phyloP scores from a whole-genome alignment of 1,140 invertebrate species.

The Drosophila obscura region DNA sequence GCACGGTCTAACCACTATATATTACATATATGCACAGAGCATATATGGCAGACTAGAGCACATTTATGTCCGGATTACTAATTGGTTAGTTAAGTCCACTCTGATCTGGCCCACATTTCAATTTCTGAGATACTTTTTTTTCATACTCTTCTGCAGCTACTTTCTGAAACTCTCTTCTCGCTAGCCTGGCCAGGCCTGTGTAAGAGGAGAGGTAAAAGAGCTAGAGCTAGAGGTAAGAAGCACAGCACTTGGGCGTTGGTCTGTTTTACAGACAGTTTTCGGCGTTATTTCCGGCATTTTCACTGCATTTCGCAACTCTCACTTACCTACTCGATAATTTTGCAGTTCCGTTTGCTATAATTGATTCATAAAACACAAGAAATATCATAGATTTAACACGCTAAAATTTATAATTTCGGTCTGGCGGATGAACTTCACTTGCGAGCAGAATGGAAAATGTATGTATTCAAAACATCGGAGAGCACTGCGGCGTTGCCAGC shows the following conservation, averaged over 20 bases:
- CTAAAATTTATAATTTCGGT: constrained; percentile 72
- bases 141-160: constrained; percentile 24
- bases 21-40: neutral
- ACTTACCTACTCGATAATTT: constrained; percentile 78
- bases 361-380: constrained; percentile 76
- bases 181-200: neutral
- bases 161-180: constrained; percentile 29
- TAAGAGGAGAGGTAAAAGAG: no score
- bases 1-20: constrained; percentile 4
- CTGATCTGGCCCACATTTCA: constrained; percentile 58
- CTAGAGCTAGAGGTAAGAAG: no score
- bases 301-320: constrained; percentile 43
- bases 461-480: constrained; percentile 71
- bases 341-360: constrained; percentile 63
- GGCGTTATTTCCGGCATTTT: constrained; percentile 35
- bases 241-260: constrained; percentile 67
- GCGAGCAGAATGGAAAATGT: constrained; percentile 76
- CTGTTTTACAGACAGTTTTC: constrained; percentile 62
- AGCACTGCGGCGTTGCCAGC: constrained; percentile 13
- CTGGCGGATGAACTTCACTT: constrained; percentile 68
- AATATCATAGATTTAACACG: constrained; percentile 68
- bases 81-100: constrained; percentile 10
- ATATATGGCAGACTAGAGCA: constrained; percentile 4
- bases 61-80: constrained; percentile 1
- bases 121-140: constrained; percentile 67